These are phyloP conservation scores for Alosa alosa DNA, from an alignment of 2,113 vertebrate genomes.

Conservation along the genomic window DNA sequence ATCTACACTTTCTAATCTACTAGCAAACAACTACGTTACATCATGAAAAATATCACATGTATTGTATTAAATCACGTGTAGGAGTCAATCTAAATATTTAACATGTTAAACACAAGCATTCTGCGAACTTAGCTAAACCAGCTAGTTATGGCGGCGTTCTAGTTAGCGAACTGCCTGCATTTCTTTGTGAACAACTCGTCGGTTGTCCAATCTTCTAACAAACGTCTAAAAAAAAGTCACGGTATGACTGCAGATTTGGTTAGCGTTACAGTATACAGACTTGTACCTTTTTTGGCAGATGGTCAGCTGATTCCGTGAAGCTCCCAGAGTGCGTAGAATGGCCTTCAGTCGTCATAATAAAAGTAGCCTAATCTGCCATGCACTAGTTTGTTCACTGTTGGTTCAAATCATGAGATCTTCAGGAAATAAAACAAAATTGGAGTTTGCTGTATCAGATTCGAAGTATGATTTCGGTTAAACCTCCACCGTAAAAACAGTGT, in stretches of 20 bases:
- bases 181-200: neutral
- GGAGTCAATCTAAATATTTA: neutral
- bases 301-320: neutral
- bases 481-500: too few species aligned
- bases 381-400: too few species aligned
- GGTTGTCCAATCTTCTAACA: neutral
- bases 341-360: neutral
- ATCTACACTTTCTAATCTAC: too few species aligned
- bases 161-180: neutral
- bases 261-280: neutral
- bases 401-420: too few species aligned
- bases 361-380: neutral
- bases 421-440: too few species aligned
- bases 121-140: neutral
- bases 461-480: too few species aligned
- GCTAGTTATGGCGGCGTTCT: too few species aligned
- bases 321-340: neutral
- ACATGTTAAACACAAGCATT: neutral
- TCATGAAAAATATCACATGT: too few species aligned
- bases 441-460: too few species aligned
- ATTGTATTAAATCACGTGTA: too few species aligned
- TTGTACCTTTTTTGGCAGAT: constrained; percentile 4
- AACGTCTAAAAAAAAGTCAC: neutral
- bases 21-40: too few species aligned
- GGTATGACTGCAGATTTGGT: neutral